Percentiles rank a stretch among this genome's conserved stretches.
phyloP scores from a whole-genome alignment of 2,797 vertebrate species.

The Poecilia gillii region DNA sequence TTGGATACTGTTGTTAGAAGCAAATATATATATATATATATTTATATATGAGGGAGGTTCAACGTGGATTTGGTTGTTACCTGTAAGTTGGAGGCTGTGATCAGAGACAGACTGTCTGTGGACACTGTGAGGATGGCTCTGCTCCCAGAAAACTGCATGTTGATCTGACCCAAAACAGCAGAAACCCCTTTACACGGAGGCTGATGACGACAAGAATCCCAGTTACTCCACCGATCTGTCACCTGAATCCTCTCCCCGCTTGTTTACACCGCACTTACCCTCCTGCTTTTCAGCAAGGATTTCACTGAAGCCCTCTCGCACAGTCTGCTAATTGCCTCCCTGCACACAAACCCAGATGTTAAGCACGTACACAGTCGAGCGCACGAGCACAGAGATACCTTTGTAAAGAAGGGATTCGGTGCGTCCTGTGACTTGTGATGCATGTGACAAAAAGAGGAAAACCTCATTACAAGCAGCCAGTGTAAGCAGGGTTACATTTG shows the following conservation, averaged over 20 bases:
- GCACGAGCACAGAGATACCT: conserved; percentile 34
- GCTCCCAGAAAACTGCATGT: conserved; percentile 92
- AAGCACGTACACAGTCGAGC: conserved; percentile 5
- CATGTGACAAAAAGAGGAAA: conserved; percentile 38
- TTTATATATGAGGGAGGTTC: not conserved
- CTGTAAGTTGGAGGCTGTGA: conserved; percentile 86
- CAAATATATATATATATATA: not conserved
- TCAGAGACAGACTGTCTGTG: conserved; percentile 87
- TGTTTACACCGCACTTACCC: conserved; percentile 85
- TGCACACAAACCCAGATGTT: conserved; percentile 62
- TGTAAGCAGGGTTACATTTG: not conserved
- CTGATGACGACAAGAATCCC: conserved; percentile 72
- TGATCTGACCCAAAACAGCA: conserved; percentile 89
- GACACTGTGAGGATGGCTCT: conserved; percentile 89
- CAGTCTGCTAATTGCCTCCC: conserved; percentile 93
- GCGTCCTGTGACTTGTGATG: conserved; percentile 24
- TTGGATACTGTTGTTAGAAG: not conserved
- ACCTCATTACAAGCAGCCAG: conserved; percentile 8
- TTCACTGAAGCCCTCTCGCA: conserved; percentile 86
- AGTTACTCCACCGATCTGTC: conserved; percentile 7
- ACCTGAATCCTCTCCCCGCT: conserved; percentile 24
- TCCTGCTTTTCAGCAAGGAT: conserved; percentile 84
- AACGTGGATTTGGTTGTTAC: conserved; percentile 69
- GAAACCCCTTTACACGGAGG: conserved; percentile 84
- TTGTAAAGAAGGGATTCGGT: conserved; percentile 34